Evolutionary conservation across 2,888 invertebrate genomes (phyloP), one percentile per base, ranked within the genome.

Genomic region (Lycophotia porphyrea): DNA sequence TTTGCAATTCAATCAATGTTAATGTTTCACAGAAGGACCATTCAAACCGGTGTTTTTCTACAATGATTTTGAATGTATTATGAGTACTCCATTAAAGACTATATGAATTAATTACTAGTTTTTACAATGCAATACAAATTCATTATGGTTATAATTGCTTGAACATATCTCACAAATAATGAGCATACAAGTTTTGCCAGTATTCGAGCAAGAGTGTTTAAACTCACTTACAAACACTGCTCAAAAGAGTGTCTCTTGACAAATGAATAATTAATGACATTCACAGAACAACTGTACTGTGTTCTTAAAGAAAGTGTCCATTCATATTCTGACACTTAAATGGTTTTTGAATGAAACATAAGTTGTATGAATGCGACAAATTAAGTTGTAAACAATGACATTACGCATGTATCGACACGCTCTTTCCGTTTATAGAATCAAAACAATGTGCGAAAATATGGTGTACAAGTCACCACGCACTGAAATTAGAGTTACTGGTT

Each of bases 181-280:
- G 72, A 65, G 74, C 80, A 82, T 74, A 76, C 80, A 80, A 71
- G 81, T 76, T 70, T 76, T 58, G 82, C 76, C 72, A 72, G 78
- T 84, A 84, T 79, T 75, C 78, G 73, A 81, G 77, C 80, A 78
- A 65, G 84, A 86, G 68, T 89, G 87, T 89, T 89, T 87, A 84
- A 86, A 83, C 80, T 84, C 81, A 68, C 65, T 88, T 84, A 85
- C 85, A 89, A 87, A 89, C 85, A 88, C 76, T 74, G 79, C 82
- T 87, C 84, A 84, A 88, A 87, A 88, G 84, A 86, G 80, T 84
- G 82, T 84, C 86, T 90, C 87, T 89, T 89, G 89, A 91, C 90
- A 90, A 85, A 84, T 90, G 89, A 88, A 92, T 92, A 87, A 91
- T 90, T 89, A 89, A 92, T 90, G 88, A 89, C n/a, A n/a, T n/a